Evolutionary conservation across 2,888 invertebrate genomes (phyloP), one percentile per base, ranked within the genome.

Genomic region (Phasia obesa): DNA sequence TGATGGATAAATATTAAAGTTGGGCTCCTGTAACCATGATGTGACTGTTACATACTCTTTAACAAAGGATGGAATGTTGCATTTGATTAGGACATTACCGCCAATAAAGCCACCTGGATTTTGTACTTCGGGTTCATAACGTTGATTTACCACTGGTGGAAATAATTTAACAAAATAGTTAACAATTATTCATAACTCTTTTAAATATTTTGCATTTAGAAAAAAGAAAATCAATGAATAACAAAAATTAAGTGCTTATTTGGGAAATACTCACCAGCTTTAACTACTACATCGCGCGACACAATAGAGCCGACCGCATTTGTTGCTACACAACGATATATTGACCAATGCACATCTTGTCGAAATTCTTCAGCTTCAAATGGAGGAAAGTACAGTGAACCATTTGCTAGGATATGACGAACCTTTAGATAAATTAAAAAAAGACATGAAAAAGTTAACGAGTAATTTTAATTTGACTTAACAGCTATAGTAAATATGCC

Each of bases 41-140:
- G 93, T 93, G 59, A 93, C 92, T 59, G 92, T 92, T 62, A 93
- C 93, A 88, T 93, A 92, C 84, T 93, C 93, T 86, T 92, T 92
- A 21, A 93, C 93, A 87, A 92, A 93, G 60, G 92, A 92, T 57
- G 93, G 93, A 84, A 93, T 92, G 86, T 92, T 92, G 89, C 93
- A 93, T 85, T 93, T 92, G 87, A 93, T 92, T 81, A 93, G 88
- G 69, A 93, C 92, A 88, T 93, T 93, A 88, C 93, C 92, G 79
- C 93, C 92, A 82, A 92, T 90, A 88, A 93, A 93, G 85, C 93
- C 93, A 81, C 92, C 92, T 44, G 93, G 93, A 90, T 92, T 93
- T 89, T 93, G 93, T 69, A 93, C 93, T 91, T 93, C 93, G 78
- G 93, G 93, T 85, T 93, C 93, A 87, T 93, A 93, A 76, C 92